Evolutionary conservation across 2,113 vertebrate species (phyloP), one percentile per base, ranked within the genome.

Genomic region (Grammomys dolichurus): DNA sequence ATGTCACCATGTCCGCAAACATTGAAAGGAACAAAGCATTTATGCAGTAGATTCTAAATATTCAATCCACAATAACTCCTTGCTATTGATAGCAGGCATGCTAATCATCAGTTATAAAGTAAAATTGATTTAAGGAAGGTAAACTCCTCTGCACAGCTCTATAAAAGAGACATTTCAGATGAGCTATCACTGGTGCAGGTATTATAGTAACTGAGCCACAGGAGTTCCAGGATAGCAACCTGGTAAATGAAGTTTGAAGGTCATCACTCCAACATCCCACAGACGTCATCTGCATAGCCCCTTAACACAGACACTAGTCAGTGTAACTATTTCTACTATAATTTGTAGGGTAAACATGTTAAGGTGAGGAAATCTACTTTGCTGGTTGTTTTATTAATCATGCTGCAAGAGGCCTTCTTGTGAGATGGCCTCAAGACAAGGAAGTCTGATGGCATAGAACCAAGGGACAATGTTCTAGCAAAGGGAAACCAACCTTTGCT

Each of bases 91-190:
- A 92, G 93, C 60, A 86, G 93, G 91, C 86, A 97, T 95, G 91
- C 95, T 96, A 94, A 92, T 76, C 73, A 91, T 92, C 94, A 91
- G 85, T 93, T 92, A 92, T 70, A 86, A 98, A 97, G 93, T 90
- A 96, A 96, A 84, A 86, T n/a, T 69, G 56, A 76, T 60, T 87
- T 82, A 86, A 77, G 54, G 51, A 77, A 96, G 97, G 92, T 70
- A 1, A 97, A 95, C 5, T 86, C 36, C 70, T 94, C 54, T 91
- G 78, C 9, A 81, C 36, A 67, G 91, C 56, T 91, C 73, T 92
- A 81, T 95, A 82, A 84, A 87, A 80, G 80, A 88, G 92, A 65
- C 6, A 88, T 46, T 93, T 63, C 31, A 69, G 31, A 31, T 63
- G 86, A 73, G 80, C 31, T 9, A 60, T 69, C 46, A 36, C 16